Evolutionary conservation across 2,888 invertebrate species (phyloP).

Genomic region (Mactromeris polynyma): DNA sequence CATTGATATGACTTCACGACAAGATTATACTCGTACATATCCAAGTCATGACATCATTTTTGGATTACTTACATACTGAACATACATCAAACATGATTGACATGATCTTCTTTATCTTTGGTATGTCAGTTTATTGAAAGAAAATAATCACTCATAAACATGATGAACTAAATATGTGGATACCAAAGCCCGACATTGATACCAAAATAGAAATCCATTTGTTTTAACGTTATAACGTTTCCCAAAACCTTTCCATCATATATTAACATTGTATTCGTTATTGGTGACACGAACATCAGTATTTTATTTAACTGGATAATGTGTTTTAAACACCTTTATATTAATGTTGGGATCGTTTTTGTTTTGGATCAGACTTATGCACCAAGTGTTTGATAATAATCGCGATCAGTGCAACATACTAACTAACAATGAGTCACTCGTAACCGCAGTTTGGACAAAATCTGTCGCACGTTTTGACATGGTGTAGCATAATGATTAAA

Average conservation of each 20-base stretch:
- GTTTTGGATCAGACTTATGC: too few species aligned
- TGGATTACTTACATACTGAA: not conserved
- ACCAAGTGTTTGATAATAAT: too few species aligned
- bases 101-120: not conserved
- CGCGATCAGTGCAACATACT: too few species aligned
- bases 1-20: not conserved
- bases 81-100: not conserved
- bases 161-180: not conserved
- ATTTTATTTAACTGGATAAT: too few species aligned
- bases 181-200: not conserved
- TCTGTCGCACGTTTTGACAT: too few species aligned
- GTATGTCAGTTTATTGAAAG: not conserved
- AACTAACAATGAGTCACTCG: too few species aligned
- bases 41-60: not conserved
- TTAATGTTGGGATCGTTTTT: too few species aligned
- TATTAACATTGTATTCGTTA: not conserved
- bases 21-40: not conserved
- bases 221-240: not conserved
- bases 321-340: too few species aligned
- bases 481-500: too few species aligned
- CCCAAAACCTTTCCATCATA: too few species aligned
- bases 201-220: not conserved
- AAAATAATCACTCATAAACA: not conserved
- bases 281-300: too few species aligned
- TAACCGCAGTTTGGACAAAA: too few species aligned